These are phyloP conservation scores for Cebus imitator DNA, from an alignment of 2,113 vertebrate species.

Conservation along the genomic window DNA sequence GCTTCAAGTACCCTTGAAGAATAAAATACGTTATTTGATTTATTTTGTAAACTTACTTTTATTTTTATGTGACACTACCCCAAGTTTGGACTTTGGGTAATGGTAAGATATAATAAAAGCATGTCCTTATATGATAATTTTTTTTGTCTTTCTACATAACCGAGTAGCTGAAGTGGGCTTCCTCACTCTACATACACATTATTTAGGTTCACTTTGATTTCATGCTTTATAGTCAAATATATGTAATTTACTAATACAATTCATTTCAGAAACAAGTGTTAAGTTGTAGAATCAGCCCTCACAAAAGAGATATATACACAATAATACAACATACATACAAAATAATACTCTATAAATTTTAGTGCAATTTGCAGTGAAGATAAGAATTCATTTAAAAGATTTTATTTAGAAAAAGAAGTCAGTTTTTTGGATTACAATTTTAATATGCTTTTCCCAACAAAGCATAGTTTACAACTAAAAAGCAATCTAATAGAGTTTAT, in stretches of 20 bases:
- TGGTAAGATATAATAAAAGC: background rate
- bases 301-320: background rate
- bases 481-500: background rate
- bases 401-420: background rate
- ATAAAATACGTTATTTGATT: background rate
- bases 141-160: background rate
- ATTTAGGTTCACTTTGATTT: background rate
- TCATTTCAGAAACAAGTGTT: background rate
- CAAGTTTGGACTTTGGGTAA: background rate
- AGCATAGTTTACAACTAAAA: background rate
- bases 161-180: background rate
- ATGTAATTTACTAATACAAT: background rate
- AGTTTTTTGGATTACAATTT: background rate
- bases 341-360: background rate
- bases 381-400: background rate
- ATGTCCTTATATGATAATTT: background rate
- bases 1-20: background rate
- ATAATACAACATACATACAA: background rate
- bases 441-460: background rate
- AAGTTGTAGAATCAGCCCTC: background rate
- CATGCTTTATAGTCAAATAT: background rate
- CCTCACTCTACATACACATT: background rate
- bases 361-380: background rate
- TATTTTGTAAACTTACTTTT: background rate
- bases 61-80: background rate